Conservation (phyloP, 37 sponge, comb jelly and placozoan genomes). For the Haliclona indistincta region DNA sequence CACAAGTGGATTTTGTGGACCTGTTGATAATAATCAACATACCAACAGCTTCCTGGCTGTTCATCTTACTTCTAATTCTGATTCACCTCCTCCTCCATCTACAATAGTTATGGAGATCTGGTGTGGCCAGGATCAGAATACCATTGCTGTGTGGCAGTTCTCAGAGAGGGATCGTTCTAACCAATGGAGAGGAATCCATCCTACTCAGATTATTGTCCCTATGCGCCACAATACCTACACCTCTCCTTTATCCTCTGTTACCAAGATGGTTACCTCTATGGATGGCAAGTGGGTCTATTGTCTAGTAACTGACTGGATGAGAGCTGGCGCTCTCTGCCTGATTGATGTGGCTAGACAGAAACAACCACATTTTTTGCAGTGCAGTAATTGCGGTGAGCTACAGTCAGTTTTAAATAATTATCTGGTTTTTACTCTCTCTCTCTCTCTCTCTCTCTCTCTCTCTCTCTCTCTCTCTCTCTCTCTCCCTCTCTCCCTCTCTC, state of each 20-base stretch:
- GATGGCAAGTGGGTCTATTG: background rate
- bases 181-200: background rate
- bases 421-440: background rate
- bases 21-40: too few relatives aligned
- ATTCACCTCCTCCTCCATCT: conserved; percentile 14
- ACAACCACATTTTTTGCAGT: background rate
- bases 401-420: background rate
- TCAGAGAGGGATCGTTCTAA: background rate
- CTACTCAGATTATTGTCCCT: background rate
- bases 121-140: conserved; percentile 22
- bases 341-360: background rate
- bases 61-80: too few relatives aligned
- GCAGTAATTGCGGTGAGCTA: background rate
- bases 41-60: too few relatives aligned
- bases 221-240: background rate
- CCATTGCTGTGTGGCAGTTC: conserved; percentile 35
- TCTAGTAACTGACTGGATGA: background rate
- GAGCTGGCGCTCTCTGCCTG: background rate
- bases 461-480: background rate
- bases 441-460: background rate
- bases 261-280: background rate
- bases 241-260: background rate
- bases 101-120: conserved; percentile 34
- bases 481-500: background rate
- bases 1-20: too few relatives aligned